Base-by-base conservation (phyloP, 2,113 vertebrate species). In the Thunnus thynnus region DNA sequence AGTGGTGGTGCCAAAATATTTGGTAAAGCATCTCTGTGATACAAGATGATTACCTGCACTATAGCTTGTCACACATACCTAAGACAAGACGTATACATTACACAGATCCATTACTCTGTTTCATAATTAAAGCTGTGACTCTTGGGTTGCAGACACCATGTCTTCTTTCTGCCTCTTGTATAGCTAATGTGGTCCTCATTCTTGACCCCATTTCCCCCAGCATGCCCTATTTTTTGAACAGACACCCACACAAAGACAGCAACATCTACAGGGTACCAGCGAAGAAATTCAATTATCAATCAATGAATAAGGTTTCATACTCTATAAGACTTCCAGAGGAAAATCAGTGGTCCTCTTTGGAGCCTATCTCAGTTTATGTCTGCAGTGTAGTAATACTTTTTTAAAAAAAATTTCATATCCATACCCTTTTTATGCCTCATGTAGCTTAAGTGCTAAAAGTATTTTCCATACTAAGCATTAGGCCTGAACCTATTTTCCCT, bases 111-210 rank as follows among this genome's bases (percentile, higher is more conserved):
- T 78, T 90, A 73, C 82, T 11, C 57, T 52, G 81, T 93, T 94
- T 90, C 84, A 92, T 92, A 90, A 94, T 90, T 85, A 72, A 92
- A 82, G 76, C 68, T 32, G 76, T 4, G 20, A 77, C 64, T 85
- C 79, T 92, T 60, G 8, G 72, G 82, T 92, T 94, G 71, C 87
- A 86, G 52, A 85, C 50, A 22, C 60, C 54, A 13, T 84, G 60
- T 90, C 60, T 63, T 44, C 44, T 66, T 84, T 72, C 83, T 79
- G 77, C 61, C 71, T 78, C 41, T 22, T 65, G 17, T 11, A 1
- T 51, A 56, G 55, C 61, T 60, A 46, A 16, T 54, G 61, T 27
- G 47, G 51, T 60, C 64, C 30, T 13, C 61, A 30, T 73, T 82
- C 78, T 78, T 92, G 73, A 93, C 80, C 91, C 67, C 66, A 51